These are phyloP conservation scores for Neuroscelio doddi DNA, from an alignment of 2,888 invertebrate species.

Conservation along the genomic window DNA sequence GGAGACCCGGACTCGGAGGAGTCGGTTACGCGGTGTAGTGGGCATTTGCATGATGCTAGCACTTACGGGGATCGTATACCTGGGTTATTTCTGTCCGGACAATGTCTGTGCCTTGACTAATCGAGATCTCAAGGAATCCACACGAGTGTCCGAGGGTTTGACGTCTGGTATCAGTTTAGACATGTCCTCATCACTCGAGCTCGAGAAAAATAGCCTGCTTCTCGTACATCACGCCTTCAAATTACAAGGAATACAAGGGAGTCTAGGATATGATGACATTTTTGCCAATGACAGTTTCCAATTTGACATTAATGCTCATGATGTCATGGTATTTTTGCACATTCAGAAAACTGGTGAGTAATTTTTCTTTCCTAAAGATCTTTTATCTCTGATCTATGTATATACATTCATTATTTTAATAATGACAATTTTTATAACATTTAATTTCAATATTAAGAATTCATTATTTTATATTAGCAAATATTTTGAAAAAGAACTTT, in stretches of 20 bases:
- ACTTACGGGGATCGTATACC: conserved; percentile 89
- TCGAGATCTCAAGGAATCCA: conserved; percentile 73
- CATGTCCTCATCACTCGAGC: conserved; percentile 58
- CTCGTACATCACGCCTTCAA: conserved; percentile 65
- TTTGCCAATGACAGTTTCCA: conserved; percentile 86
- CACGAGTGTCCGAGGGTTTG: conserved; percentile 60
- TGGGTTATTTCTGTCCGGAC: conserved; percentile 92
- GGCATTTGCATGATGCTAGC: conserved; percentile 87
- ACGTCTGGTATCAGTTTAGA: conserved; percentile 51
- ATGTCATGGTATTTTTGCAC: conserved; percentile 98
- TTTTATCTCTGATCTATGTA: conserved; percentile 13
- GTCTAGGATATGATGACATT: conserved; percentile 89
- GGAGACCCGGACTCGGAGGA: conserved; percentile 85
- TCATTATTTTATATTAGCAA: no score
- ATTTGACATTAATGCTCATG: conserved; percentile 92
- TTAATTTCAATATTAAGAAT: no score
- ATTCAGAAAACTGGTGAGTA: conserved; percentile 94
- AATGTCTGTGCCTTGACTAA: conserved; percentile 86
- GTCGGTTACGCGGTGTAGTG: conserved; percentile 82
- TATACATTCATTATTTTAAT: conserved; percentile 9
- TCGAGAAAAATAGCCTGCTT: conserved; percentile 61
- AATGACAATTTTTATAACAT: no score
- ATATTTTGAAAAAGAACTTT: no score
- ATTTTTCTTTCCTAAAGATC: no score
- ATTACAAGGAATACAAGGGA: conserved; percentile 66